Percentiles rank a stretch among this genome's conserved stretches.
These are phyloP conservation scores for Mirounga angustirostris DNA, from an alignment of 2,113 vertebrate genomes.

Conservation along the genomic window DNA sequence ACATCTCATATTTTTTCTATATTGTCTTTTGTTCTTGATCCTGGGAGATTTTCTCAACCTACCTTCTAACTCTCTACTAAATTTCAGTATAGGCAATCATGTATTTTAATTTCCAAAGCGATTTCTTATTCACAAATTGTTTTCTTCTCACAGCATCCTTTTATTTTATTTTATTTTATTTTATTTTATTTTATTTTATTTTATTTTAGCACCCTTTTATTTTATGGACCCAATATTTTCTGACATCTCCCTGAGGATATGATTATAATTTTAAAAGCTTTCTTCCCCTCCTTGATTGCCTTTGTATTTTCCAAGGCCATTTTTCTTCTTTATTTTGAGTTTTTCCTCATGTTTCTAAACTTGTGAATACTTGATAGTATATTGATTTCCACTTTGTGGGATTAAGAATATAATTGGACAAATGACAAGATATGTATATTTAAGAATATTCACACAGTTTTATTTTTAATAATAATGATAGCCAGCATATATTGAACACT, in stretches of 20 bases:
- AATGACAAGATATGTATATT: background rate
- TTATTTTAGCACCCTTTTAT: background rate
- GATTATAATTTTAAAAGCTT: background rate
- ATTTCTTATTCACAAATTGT: background rate
- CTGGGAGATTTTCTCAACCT: background rate
- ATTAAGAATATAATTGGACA: background rate
- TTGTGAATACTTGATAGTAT: background rate
- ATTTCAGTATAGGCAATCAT: background rate
- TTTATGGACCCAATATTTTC: background rate
- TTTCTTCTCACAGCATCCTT: background rate
- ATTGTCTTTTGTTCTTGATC: background rate
- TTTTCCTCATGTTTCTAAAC: background rate
- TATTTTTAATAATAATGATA: conserved; percentile 1
- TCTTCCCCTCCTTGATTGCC: background rate
- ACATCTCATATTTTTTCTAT: background rate
- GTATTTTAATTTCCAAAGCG: background rate
- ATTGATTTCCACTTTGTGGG: background rate
- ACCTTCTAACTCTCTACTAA: background rate
- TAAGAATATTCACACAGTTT: background rate
- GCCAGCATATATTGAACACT: background rate
- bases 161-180: background rate
- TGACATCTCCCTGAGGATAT: background rate
- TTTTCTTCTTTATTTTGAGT: background rate
- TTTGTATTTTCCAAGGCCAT: background rate
- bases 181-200: background rate